Evolutionary conservation across 2,888 invertebrate genomes (phyloP).

Genomic region (Eristalis tenax): DNA sequence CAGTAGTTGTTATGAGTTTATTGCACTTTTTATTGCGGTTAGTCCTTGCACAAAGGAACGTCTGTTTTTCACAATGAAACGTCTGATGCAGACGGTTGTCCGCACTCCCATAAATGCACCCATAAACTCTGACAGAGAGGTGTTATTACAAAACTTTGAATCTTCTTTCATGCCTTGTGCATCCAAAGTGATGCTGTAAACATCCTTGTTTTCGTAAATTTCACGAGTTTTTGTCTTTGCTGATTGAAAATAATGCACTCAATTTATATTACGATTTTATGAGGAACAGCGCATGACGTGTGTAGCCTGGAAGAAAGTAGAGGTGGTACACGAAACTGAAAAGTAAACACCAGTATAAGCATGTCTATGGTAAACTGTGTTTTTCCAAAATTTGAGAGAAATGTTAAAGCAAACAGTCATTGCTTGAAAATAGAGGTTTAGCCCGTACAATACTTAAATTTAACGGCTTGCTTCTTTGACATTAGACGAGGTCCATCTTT

Average conservation of each 20-base stretch:
- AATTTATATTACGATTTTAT: slow-evolving; percentile 38
- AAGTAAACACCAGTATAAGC: not conserved
- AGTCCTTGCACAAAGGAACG: slow-evolving; percentile 19
- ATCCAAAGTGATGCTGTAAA: slow-evolving; percentile 22
- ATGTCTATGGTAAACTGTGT: no score
- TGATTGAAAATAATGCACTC: slow-evolving; percentile 20
- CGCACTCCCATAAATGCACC: not conserved
- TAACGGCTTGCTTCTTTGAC: no score
- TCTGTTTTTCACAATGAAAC: slow-evolving; percentile 2
- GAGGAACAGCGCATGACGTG: not conserved
- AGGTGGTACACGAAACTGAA: not conserved
- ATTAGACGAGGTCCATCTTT: no score
- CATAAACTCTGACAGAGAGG: slow-evolving; percentile 12
- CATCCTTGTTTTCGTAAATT: not conserved
- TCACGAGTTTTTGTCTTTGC: not conserved
- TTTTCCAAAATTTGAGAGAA: no score
- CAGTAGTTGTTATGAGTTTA: slow-evolving; percentile 36
- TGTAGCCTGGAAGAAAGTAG: not conserved
- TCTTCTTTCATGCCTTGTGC: not conserved
- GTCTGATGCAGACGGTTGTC: not conserved
- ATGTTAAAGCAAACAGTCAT: no score
- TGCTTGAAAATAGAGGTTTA: no score
- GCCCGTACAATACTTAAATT: no score
- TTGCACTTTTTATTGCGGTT: slow-evolving; percentile 48
- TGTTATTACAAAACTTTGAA: slow-evolving; percentile 1